phyloP scores from a whole-genome alignment of 2,797 vertebrate species.

The Liasis olivaceus region DNA sequence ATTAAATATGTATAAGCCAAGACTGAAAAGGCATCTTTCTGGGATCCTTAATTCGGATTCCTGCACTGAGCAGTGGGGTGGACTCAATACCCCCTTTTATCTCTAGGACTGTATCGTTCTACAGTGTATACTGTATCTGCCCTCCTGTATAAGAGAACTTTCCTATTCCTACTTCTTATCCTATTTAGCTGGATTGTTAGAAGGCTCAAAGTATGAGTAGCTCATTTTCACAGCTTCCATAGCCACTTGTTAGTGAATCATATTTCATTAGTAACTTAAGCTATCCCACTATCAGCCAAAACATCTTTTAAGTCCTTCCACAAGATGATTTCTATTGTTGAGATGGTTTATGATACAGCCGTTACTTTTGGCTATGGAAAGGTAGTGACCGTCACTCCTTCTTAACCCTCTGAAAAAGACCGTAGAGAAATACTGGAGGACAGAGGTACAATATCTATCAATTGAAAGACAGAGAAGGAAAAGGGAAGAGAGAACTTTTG shows the following conservation, averaged over 20 bases:
- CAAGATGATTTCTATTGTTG: neutral
- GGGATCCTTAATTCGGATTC: neutral
- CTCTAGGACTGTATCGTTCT: neutral
- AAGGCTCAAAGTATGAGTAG: neutral
- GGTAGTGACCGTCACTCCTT: neutral
- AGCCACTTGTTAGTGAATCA: neutral
- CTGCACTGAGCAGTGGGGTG: neutral
- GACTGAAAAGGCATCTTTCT: neutral
- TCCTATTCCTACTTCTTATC: neutral
- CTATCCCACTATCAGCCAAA: neutral
- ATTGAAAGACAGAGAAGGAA: neutral
- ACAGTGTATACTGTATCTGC: neutral
- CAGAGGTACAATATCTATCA: neutral
- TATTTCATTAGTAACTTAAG: neutral
- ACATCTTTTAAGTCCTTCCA: neutral
- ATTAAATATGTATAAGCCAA: no score
- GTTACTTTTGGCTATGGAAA: neutral
- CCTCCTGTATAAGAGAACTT: neutral
- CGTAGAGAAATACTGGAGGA: neutral
- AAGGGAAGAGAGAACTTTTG: neutral
- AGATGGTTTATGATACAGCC: neutral
- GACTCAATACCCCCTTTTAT: neutral
- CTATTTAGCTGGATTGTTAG: neutral
- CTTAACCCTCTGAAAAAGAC: neutral
- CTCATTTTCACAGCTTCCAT: neutral